Conservation (phyloP, 2,888 invertebrate genomes). For the Xylocampa areola region DNA sequence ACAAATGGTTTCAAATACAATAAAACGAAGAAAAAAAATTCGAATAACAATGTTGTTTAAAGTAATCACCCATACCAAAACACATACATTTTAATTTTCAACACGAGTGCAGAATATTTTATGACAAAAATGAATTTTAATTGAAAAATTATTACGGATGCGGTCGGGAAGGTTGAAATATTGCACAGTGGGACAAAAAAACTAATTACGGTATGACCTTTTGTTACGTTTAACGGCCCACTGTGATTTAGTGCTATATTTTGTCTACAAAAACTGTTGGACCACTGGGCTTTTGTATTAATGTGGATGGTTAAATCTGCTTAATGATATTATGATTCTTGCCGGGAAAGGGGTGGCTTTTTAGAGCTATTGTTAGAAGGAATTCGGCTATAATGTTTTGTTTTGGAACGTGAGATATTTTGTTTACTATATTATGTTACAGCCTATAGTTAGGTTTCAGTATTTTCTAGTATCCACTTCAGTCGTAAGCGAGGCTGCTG, state of each 20-base stretch:
- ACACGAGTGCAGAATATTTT: slow-evolving; percentile 64
- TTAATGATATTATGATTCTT: slow-evolving; percentile 51
- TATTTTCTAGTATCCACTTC: no score
- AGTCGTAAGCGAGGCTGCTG: no score
- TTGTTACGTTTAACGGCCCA: slow-evolving; percentile 67
- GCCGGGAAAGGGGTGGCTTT: slow-evolving; percentile 19
- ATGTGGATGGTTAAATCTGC: slow-evolving; percentile 44
- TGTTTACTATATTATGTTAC: not conserved
- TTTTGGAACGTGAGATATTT: slow-evolving; percentile 3
- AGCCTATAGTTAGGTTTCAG: slow-evolving; percentile 1
- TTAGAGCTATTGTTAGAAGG: not conserved
- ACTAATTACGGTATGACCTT: slow-evolving; percentile 79
- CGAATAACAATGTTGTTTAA: slow-evolving; percentile 48
- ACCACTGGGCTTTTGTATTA: slow-evolving; percentile 45
- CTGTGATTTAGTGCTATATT: slow-evolving; percentile 74
- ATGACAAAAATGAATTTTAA: slow-evolving; percentile 74
- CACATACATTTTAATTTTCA: slow-evolving; percentile 63
- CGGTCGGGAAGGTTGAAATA: slow-evolving; percentile 77
- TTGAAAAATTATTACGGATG: slow-evolving; percentile 82
- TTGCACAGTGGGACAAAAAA: slow-evolving; percentile 76
- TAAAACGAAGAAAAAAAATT: slow-evolving; percentile 35
- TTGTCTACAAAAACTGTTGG: slow-evolving; percentile 58
- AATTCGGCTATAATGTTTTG: slow-evolving; percentile 13
- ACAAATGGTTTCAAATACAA: slow-evolving; percentile 26
- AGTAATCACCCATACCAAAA: slow-evolving; percentile 56